These are phyloP conservation scores for Telmatherina bonti DNA, from an alignment of 2,797 vertebrate genomes.

Conservation along the genomic window DNA sequence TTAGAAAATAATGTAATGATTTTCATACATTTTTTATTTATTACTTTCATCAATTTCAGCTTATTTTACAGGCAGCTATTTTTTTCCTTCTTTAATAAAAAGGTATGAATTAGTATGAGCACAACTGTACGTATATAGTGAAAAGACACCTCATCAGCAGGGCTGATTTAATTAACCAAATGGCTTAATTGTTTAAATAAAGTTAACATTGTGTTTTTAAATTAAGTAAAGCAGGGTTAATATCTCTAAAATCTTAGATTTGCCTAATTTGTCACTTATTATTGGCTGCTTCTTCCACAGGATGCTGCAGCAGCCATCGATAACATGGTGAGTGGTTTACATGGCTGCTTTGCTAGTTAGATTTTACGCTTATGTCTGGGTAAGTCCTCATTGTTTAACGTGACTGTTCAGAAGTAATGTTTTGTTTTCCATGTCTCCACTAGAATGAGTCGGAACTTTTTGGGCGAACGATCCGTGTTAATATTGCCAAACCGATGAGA, in stretches of 20 bases:
- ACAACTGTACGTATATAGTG: too few relatives aligned
- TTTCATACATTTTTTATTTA: too few relatives aligned
- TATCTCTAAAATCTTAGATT: neutral
- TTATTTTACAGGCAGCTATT: too few relatives aligned
- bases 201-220: neutral
- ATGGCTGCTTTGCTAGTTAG: neutral
- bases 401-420: conserved; percentile 6
- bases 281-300: conserved; percentile 69
- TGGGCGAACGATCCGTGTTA: conserved; percentile 95
- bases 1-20: too few relatives aligned
- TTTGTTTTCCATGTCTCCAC: neutral
- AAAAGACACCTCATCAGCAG: too few relatives aligned
- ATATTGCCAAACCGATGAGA: conserved; percentile 97
- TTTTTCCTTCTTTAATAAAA: too few relatives aligned
- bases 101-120: too few relatives aligned
- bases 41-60: too few relatives aligned
- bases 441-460: conserved; percentile 96
- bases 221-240: neutral
- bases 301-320: conserved; percentile 98
- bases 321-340: conserved; percentile 90
- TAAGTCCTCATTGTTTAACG: neutral
- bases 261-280: neutral
- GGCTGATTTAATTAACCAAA: too few relatives aligned
- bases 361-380: neutral
- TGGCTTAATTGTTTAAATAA: too few relatives aligned